A percentile compares a stretch with the other conserved stretches of the same genome.
Evolutionary conservation across 2,888 invertebrate species (phyloP).

Genomic region (Pammene aurita): DNA sequence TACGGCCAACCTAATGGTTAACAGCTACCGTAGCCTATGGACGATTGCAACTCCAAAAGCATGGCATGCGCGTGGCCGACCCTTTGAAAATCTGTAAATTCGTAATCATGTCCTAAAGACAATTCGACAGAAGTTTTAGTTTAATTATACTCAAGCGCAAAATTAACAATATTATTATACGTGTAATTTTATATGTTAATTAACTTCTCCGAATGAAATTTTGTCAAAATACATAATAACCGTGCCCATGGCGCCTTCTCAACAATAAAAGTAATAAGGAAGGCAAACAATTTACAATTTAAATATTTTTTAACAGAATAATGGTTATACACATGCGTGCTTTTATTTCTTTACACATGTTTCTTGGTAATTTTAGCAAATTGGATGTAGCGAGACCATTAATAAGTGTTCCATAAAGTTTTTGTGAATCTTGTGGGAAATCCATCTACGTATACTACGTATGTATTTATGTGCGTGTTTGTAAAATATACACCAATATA

Average conservation of each 20-base stretch:
- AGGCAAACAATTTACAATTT: slow-evolving; percentile 9
- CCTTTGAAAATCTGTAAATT: no score
- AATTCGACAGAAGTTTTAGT: no score
- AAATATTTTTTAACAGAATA: slow-evolving; percentile 1
- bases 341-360: slow-evolving; percentile 6
- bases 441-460: no score
- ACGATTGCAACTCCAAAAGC: no score
- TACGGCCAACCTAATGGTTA: no score
- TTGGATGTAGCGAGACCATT: background rate
- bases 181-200: background rate
- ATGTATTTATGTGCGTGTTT: no score
- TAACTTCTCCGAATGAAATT: slow-evolving; percentile 21
- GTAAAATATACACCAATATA: no score
- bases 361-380: slow-evolving; percentile 2
- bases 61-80: no score
- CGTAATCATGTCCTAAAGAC: no score
- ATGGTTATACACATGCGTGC: background rate
- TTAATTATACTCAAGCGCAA: no score
- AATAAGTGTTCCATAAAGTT: background rate
- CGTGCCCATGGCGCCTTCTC: background rate
- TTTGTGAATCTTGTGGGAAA: no score
- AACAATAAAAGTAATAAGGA: slow-evolving; percentile 18
- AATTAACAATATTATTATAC: background rate
- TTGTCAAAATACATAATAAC: slow-evolving; percentile 26
- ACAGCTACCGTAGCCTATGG: no score